Evolutionary conservation across 2,797 vertebrate species (phyloP).

Genomic region (Anguilla marmorata): DNA sequence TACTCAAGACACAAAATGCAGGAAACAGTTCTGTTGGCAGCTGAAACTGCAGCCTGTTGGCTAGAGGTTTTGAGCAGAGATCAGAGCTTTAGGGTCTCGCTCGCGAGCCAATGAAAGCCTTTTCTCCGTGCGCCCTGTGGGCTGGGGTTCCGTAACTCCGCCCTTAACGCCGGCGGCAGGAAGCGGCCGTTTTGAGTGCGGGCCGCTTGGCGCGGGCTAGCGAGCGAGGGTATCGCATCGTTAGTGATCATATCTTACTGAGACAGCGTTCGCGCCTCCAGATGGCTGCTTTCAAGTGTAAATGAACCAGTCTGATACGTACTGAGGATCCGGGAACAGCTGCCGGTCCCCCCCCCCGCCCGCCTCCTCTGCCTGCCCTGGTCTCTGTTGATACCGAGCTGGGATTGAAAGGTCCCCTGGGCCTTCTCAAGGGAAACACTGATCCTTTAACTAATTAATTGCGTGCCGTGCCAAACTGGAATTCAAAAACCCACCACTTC

Average conservation of each 20-base stretch:
- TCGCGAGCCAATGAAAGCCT: constrained; percentile 69
- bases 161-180: constrained; percentile 78
- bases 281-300: constrained; percentile 99
- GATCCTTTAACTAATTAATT: constrained; percentile 99
- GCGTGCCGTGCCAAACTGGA: constrained; percentile 85
- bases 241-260: constrained; percentile 99
- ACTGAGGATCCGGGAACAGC: constrained; percentile 99
- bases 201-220: constrained; percentile 72
- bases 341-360: constrained; percentile 84
- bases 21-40: neutral
- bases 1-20: no score
- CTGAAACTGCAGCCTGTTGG: neutral
- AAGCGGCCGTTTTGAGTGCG: constrained; percentile 84
- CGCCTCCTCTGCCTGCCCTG: constrained; percentile 79
- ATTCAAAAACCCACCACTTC: constrained; percentile 88
- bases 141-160: constrained; percentile 64
- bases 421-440: constrained; percentile 97
- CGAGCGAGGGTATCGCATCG: constrained; percentile 99
- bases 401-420: constrained; percentile 99
- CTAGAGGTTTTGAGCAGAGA: constrained; percentile 38
- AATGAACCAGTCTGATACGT: constrained; percentile 99
- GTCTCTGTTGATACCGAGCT: constrained; percentile 98
- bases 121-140: constrained; percentile 65
- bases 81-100: constrained; percentile 70
- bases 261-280: constrained; percentile 99